Evolutionary conservation across 2,797 vertebrate species (phyloP), one percentile per base, ranked within the genome.

Genomic region (Centropyge bicolor): DNA sequence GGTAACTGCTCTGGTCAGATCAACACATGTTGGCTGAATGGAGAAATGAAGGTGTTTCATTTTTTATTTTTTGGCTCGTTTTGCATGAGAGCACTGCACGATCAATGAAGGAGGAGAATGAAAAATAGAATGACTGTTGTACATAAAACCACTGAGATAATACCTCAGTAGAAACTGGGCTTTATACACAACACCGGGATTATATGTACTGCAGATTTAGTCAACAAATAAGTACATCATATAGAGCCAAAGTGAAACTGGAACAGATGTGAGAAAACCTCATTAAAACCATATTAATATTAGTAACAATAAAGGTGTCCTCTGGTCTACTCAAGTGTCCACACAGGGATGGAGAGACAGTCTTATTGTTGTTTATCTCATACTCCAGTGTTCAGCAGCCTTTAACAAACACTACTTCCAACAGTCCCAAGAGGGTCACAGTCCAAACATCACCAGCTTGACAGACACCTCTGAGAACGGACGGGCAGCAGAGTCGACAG

Each of bases 1-100:
- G 54, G 57, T 74, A 38, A 61, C 49, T 12, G 67, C 45, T 80
- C 1, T 67, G 62, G 73, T 70, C 45, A 55, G 51, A 60, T 68
- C 9, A 19, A 41, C 45, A 52, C 61, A 56, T 40, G 13, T 51
- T 43, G 17, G 40, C 17, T 59, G 27, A 19, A 49, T 54, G 57
- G 72, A 35, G 13, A 55, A 46, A 36, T 77, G 6, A 17, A 17
- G 35, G n/a, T 35, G 24, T 55, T 8, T n/a, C n/a, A n/a, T n/a
- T n/a, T n/a, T 51, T 61, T 61, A 31, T 45, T 6, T 19, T 5
- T 11, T 38, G 17, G 20, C 0, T 27, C 14, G 19, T 36, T 49
- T 51, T 45, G 19, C 22, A 20, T 40, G 22, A 20, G 24, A 76
- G 35, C 27, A 27, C 20, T 22, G 43, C 57, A 52, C 31, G 66